Evolutionary conservation across 2,888 invertebrate genomes (phyloP), one percentile per base, ranked within the genome.

Genomic region (Pammene fasciana): DNA sequence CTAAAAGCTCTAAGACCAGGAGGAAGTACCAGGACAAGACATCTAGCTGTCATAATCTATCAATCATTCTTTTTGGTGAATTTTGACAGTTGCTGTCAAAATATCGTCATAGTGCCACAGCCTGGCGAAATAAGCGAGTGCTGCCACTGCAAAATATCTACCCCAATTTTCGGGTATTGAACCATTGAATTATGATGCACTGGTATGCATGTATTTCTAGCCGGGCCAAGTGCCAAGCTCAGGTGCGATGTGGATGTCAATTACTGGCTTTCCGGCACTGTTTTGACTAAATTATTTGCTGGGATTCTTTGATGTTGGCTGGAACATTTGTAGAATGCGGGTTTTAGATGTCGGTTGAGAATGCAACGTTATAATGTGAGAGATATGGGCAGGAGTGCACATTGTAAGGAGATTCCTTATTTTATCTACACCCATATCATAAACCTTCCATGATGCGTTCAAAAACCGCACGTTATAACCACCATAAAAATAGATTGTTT

Each of bases 171-270:
- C 54, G 77, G 79, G 79, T 75, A 75, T 73, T 78, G 75, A 79
- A 76, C 79, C 75, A 67, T 71, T 65, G 61, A 68, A 52, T 71
- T 71, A 71, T 71, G 65, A 71, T 65, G 65, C 70, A 60, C 70
- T 65, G 68, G 68, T 65, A 71, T 71, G 65, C 71, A 78, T 79
- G 79, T 80, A 81, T 81, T 78, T 80, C 74, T 68, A 70, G 71
- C 61, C 75, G 80, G 80, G 81, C 80, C 71, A 71, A 48, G 68
- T 87, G 89, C 89, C 89, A 77, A 65, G 73, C 76, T 81, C 89
- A 89, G 89, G 89, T 89, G 89, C 75, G 81, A 86, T 83, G 72
- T 74, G 73, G 75, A 81, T 83, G 81, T 82, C 82, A 82, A 81
- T 81, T 83, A 78, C 79, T 62, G 73, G 78, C 81, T 67, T 73